Base-by-base conservation (phyloP, 2,113 vertebrate genomes). In the Plecotus auritus region DNA sequence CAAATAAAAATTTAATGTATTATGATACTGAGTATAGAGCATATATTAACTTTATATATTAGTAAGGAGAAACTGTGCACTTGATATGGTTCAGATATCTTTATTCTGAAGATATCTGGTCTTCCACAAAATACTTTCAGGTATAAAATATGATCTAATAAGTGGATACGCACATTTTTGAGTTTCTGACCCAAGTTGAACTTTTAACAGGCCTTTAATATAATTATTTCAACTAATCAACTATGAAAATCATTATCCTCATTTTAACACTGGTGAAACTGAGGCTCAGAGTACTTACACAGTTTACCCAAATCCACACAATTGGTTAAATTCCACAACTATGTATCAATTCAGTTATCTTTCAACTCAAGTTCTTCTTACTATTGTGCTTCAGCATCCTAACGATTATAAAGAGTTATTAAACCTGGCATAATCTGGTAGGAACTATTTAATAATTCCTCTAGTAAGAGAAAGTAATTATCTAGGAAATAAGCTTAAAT, bases 401-500 rank as follows among this genome's bases (percentile, higher is more conserved):
- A 18, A 87, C 9, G 61, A 49, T 69, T n/a, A 20, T 7, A 87
- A 17, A 66, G 1, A 4, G 37, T 45, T 47, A 47, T n/a, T 67
- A 78, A 45, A 32, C 4, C 12, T 12, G 47, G 9, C 16, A 45
- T 59, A 89, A 83, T 87, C 18, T 90, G 20, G 14, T n/a, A 85
- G 12, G 23, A 88, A 73, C 37, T 37, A 49, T 22, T 82, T 32
- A 91, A 85, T 76, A 81, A 54, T 40, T 54, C 7, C 30, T 76
- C 49, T 78, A 35, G n/a, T 84, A 61, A 67, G 86, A 83, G 51
- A 93, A 72, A 93, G 11, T 82, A 72, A 73, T 84, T 83, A 76
- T 37, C 14, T 51, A 64, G 77, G 94, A 92, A 80, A 94, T 92
- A 7, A 88, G 69, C 23, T 86, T 83, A 74, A 95, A 72, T 92